Base-by-base conservation (phyloP, 2,797 vertebrate genomes). In the Acipenser transmontanus region DNA sequence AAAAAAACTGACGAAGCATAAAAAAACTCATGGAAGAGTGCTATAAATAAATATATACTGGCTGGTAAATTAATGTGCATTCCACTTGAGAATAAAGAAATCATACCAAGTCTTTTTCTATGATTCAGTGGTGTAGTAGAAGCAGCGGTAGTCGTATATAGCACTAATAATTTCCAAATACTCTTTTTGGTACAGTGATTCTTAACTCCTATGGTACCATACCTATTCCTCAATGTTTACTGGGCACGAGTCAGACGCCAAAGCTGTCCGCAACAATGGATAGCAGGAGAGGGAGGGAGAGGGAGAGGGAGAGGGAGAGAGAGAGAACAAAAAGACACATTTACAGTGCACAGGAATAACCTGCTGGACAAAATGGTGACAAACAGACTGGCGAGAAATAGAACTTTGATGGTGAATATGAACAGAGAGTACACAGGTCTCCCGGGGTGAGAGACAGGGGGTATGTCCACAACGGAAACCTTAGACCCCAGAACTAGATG, bases 221-320 rank as follows among this genome's bases (percentile, higher is more conserved):
- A 96, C 94, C 95, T 96, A 97, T 87, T 98, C 92, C 78, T 97
- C 94, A 94, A 92, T 92, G 90, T 90, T 87, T 90, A 96, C 91
- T 82, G 95, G 95, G 89, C 94, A 97, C 88, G 93, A 94, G 80
- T 95, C 86, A 77, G 81, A 80, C 76, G 67, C 88, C 73, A 87
- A 90, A 69, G 93, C 95, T 96, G 94, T 89, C 85, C 78, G 80
- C 92, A 84, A 83, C 79, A 78, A 91, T 87, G 94, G 90, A 84
- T 76, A 85, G 82, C 80, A 71, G 50, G 2, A 8, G 12, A 62
- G 66, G 64, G 48, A 73, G 74, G 72, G 68, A 75, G 64, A 77
- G 62, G 79, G 68, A 49, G 73, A 76, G 70, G 70, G 9, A 82
- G 70, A 83, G 70, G 76, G 81, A 88, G 61, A 77, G 77, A 89